phyloP scores from a whole-genome alignment of 2,797 vertebrate species.

The Vipera ursinii region DNA sequence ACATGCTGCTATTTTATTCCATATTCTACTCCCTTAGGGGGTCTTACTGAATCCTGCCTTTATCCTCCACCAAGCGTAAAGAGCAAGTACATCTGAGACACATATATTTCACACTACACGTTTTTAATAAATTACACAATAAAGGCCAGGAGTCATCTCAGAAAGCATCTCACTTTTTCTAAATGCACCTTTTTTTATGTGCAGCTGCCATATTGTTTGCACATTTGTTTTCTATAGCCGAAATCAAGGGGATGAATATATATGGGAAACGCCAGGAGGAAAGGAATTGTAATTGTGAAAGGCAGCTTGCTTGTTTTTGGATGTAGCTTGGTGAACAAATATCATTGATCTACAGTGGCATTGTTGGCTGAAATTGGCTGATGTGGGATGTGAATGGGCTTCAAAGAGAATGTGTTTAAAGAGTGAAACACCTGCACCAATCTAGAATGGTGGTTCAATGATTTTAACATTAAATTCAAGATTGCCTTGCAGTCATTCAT shows the following conservation, averaged over 20 bases:
- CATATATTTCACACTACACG: constrained; percentile 53
- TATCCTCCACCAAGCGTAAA: neutral
- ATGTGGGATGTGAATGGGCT: constrained; percentile 4
- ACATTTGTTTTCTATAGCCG: constrained; percentile 59
- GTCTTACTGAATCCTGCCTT: neutral
- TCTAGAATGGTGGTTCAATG: neutral
- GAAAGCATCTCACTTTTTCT: constrained; percentile 44
- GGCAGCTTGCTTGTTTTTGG: constrained; percentile 65
- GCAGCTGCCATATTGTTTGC: constrained; percentile 46
- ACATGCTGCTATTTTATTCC: constrained; percentile 20
- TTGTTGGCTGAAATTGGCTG: constrained; percentile 14
- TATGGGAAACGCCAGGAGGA: constrained; percentile 64
- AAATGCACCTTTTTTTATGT: constrained; percentile 56
- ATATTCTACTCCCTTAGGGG: neutral
- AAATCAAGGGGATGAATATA: constrained; percentile 66
- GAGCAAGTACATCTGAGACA: neutral
- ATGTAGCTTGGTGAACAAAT: constrained; percentile 54
- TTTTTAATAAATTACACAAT: constrained; percentile 57
- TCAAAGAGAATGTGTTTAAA: neutral
- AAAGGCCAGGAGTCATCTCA: constrained; percentile 24
- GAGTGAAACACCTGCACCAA: neutral
- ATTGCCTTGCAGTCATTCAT: neutral
- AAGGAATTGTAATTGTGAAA: constrained; percentile 53
- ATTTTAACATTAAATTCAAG: neutral
- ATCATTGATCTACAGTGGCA: constrained; percentile 61